A percentile compares a stretch with the other conserved stretches of the same genome.
Conservation (phyloP, 2,797 vertebrate genomes). For the Mus minutoides region DNA sequence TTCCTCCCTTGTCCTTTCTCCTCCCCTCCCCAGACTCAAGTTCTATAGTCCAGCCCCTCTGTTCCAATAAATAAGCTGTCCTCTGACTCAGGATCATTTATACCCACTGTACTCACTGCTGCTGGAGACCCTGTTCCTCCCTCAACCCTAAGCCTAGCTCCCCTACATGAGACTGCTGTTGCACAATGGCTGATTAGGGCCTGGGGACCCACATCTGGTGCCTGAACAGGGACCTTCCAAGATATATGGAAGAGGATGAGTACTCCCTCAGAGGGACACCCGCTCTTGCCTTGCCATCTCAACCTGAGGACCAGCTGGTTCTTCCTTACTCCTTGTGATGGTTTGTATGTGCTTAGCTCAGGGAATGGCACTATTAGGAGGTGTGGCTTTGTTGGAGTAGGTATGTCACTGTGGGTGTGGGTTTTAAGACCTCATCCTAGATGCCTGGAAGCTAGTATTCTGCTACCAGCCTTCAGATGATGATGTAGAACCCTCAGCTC, state of each 20-base stretch:
- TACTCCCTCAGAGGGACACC: too few relatives aligned
- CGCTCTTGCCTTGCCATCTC: too few relatives aligned
- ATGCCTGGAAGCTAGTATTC: background rate
- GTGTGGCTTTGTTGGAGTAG: too few relatives aligned
- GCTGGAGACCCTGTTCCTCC: background rate
- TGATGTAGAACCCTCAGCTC: background rate
- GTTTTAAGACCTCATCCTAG: background rate
- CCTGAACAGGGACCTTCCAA: too few relatives aligned
- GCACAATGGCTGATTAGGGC: background rate
- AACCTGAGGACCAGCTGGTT: too few relatives aligned
- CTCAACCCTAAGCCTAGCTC: background rate
- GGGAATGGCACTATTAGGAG: too few relatives aligned
- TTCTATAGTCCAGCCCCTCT: background rate
- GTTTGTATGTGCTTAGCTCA: too few relatives aligned
- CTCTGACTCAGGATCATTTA: background rate
- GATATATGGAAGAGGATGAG: too few relatives aligned
- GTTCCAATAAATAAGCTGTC: background rate
- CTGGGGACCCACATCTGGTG: background rate
- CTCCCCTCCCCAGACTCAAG: background rate
- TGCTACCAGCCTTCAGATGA: background rate
- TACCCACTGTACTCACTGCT: background rate
- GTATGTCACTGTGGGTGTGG: too few relatives aligned
- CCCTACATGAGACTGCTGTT: background rate
- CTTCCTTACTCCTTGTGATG: too few relatives aligned
- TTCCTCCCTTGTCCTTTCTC: background rate